These are phyloP conservation scores for Orthonyx spaldingii DNA, from an alignment of 2,113 vertebrate genomes.

Conservation along the genomic window DNA sequence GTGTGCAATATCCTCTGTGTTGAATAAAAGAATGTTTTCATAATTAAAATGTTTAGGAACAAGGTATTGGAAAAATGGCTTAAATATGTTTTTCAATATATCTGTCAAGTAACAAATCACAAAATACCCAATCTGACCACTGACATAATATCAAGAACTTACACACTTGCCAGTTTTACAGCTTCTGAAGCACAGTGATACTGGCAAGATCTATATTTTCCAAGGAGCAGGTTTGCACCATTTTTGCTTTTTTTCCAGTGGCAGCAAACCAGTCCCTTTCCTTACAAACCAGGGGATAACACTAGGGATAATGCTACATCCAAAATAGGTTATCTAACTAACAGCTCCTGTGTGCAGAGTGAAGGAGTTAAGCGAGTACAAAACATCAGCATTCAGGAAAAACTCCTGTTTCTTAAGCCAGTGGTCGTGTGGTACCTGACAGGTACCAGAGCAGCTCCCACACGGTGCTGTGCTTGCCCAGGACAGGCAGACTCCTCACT, in stretches of 20 bases:
- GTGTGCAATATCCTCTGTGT: neutral
- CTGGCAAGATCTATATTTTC: neutral
- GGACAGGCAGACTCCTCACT: neutral
- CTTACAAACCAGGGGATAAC: neutral
- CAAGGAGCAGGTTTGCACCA: neutral
- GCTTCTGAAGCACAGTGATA: neutral
- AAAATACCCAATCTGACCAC: neutral
- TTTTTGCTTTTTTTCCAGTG: neutral
- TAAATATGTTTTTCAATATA: neutral
- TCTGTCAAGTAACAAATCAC: neutral
- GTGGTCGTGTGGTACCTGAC: neutral
- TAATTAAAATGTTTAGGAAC: neutral
- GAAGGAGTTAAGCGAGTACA: neutral
- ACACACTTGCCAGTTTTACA: neutral
- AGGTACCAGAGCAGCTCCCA: neutral
- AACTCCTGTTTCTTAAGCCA: neutral
- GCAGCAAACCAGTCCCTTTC: neutral
- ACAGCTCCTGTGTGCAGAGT: neutral
- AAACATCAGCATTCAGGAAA: neutral
- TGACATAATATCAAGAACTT: neutral
- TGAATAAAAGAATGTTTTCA: neutral
- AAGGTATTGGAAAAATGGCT: neutral
- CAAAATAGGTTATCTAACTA: neutral
- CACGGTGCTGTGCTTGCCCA: neutral
- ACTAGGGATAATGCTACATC: neutral